Base-by-base conservation (phyloP, 2,797 vertebrate species). In the Taeniopygia guttata region DNA sequence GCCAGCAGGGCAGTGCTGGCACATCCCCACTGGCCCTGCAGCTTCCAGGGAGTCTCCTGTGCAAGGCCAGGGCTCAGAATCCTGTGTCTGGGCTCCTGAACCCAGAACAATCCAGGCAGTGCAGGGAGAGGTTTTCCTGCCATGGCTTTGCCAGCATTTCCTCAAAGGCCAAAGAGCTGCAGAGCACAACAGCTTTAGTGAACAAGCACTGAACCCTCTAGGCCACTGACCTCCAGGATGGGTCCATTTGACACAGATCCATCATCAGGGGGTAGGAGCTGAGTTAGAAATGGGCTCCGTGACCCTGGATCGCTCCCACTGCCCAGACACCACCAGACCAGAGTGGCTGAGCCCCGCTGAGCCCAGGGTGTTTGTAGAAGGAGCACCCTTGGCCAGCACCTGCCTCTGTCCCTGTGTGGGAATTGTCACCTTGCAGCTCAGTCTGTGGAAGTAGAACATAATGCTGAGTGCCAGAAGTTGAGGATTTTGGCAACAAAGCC, bases 311-410 rank as follows among this genome's bases (percentile, higher is more conserved):
- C 51, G 19, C 56, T 84, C 30, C n/a, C 0, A 2, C 52, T 70
- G 11, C 34, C n/a, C 54, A 7, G 7, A 36, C 0, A 3, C 30
- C 63, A 51, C 32, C 77, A 30, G 36, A 10, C 12, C 34, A 68
- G 16, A 11, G 15, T 73, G 27, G 11, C 59, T 51, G 45, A 76
- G 49, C 54, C 32, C 49, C 1, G 1, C n/a, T 51, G 55, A 60
- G 16, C 12, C 4, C 3, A 3, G 36, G 36, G 11, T 42, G 15
- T 25, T 34, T 25, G n/a, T 2, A 0, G 14, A 86, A 72, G 38
- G 14, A 40, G 9, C 32, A 13, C 7, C 5, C 67, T 63, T 45
- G 43, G 46, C 74, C 34, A 69, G 16, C 27, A 34, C 0, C 0
- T 15, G 25, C 59, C 69, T 13, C 46, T 78, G 9, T 55, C 45